Evolutionary conservation across 2,888 invertebrate genomes (phyloP), one percentile per base, ranked within the genome.

Genomic region (Ophonus ardosiacus): DNA sequence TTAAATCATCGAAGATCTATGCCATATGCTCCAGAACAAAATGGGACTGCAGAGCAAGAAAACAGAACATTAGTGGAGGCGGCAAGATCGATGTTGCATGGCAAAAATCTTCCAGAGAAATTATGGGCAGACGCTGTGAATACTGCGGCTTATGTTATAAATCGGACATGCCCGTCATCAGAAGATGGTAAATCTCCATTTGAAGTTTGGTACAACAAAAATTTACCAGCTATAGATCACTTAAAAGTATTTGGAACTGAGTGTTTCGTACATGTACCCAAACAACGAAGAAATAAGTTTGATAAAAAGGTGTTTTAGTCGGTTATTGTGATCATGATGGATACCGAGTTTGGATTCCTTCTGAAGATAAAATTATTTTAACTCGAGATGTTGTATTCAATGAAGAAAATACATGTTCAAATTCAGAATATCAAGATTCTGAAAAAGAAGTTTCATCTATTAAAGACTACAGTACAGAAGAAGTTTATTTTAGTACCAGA

Each of bases 161-260:
- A 65, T 13, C 0, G n/a, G n/a, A 65, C 63, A 8, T 21, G 24
- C 13, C 61, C 17, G 18, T 89, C 81, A 5, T 18, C 57, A 1
- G 8, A 7, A 7, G 81, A 76, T 40, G 61, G 80, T 10, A 87
- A 86, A 85, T 90, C 89, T 0, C 89, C 91, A 0, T 88, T 88
- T 83, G 90, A 91, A 86, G 15, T 88, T 2, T 91, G 90, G 90
- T 86, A 88, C 63, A 87, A 88, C n/a, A 85, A 86, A 3, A 90
- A 89, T n/a, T n/a, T n/a, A 86, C 89, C 89, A n/a, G 86, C 90
- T 85, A 40, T 92, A 0, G 85, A 85, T 56, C 87, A 89, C 17
- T 80, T 91, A 17, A 86, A 87, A 68, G 87, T 89, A 38, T 92
- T 92, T 88, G 91, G 91, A 15, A 87, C 87, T n/a, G 81, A 88